A percentile compares a stretch with the other conserved stretches of the same genome.
These are phyloP conservation scores for Gadopsis marmoratus DNA, from an alignment of 2,797 vertebrate species.

Conservation along the genomic window DNA sequence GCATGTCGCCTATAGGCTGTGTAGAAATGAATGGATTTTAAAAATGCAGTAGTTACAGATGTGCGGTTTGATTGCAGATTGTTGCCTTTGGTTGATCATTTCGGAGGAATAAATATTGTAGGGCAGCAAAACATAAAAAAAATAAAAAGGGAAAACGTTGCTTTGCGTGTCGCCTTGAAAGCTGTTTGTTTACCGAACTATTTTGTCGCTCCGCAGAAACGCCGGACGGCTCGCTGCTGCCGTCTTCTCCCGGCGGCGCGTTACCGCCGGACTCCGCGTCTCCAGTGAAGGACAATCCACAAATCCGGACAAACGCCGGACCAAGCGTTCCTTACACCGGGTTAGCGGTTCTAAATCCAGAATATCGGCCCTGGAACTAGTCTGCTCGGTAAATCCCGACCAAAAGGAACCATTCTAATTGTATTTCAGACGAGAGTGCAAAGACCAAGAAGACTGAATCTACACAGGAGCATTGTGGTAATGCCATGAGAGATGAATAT, in stretches of 20 bases:
- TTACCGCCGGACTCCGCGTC: constrained; percentile 53
- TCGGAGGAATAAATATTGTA: neutral
- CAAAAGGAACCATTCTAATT: neutral
- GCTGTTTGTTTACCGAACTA: neutral
- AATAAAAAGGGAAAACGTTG: neutral
- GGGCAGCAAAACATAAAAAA: too few relatives aligned
- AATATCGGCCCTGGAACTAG: constrained; percentile 88
- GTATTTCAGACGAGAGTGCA: neutral
- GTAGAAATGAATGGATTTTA: neutral
- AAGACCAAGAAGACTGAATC: neutral
- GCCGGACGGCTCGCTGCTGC: constrained; percentile 65
- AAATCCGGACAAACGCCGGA: constrained; percentile 59
- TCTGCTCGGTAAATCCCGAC: neutral
- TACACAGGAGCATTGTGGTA: constrained; percentile 9
- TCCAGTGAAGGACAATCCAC: constrained; percentile 60
- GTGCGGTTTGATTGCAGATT: neutral
- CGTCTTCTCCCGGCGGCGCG: constrained; percentile 51
- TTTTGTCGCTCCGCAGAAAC: constrained; percentile 62
- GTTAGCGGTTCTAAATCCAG: constrained; percentile 71
- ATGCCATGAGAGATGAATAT: neutral
- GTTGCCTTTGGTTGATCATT: neutral
- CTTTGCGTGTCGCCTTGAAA: neutral
- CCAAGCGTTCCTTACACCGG: constrained; percentile 70
- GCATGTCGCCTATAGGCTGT: neutral
- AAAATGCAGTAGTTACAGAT: neutral